These are phyloP conservation scores for Pangasianodon gigas DNA, from an alignment of 2,113 vertebrate species.

Conservation along the genomic window DNA sequence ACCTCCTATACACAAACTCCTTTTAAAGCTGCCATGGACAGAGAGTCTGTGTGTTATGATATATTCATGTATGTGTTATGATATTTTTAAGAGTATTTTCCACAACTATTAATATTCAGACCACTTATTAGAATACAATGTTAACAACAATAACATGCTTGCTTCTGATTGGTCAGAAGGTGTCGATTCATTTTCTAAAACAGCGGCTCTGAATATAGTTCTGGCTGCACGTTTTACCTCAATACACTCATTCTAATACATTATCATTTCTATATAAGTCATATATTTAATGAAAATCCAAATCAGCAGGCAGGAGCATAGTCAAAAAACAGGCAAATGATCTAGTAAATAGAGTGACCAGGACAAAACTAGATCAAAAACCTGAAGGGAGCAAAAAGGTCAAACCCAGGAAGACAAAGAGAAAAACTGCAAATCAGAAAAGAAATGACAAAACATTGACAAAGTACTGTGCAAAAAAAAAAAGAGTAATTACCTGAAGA, in stretches of 20 bases:
- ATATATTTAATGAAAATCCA: neutral
- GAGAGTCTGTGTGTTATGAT: neutral
- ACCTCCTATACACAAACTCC: constrained; percentile 60
- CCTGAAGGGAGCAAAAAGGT: neutral
- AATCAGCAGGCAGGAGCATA: neutral
- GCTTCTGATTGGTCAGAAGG: neutral
- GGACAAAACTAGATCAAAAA: neutral
- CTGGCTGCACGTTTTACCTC: neutral
- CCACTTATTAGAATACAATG: neutral
- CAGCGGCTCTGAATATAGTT: neutral
- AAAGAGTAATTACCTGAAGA: too few species aligned
- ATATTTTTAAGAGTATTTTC: neutral
- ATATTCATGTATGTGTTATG: neutral
- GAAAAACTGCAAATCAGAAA: neutral
- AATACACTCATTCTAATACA: neutral
- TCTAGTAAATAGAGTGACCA: neutral
- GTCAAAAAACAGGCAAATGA: neutral
- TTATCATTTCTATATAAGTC: too few species aligned
- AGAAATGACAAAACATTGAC: neutral
- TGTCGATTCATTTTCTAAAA: neutral
- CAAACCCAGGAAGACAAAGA: neutral
- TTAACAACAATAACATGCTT: neutral
- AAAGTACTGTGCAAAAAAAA: neutral
- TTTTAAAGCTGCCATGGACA: constrained; percentile 24
- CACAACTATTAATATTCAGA: neutral